Conservation (phyloP, 2,888 invertebrate genomes). For the Ferdinandea cuprea region DNA sequence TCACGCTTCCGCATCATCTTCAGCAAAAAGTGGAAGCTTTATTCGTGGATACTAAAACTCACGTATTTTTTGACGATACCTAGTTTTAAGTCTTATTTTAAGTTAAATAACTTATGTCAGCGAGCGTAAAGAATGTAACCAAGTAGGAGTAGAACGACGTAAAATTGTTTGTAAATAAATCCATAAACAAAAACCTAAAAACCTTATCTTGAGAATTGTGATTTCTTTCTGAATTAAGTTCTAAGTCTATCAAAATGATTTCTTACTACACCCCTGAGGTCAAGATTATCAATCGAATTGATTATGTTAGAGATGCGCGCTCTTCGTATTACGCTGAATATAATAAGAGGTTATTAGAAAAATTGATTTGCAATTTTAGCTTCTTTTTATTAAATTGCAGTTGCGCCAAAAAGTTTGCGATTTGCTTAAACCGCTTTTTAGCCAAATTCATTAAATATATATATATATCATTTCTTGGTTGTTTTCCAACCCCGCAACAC, state of each 20-base stretch:
- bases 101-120: slow-evolving; percentile 5
- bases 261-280: no score
- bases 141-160: neutral
- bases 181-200: slow-evolving; percentile 26
- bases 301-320: no score
- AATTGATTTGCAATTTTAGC: no score
- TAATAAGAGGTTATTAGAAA: no score
- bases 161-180: neutral
- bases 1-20: slow-evolving; percentile 76
- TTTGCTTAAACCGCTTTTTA: neutral
- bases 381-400: no score
- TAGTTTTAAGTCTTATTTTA: slow-evolving; percentile 20
- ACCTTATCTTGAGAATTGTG: neutral
- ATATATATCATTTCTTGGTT: neutral
- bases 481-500: slow-evolving; percentile 16
- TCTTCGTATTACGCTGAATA: no score
- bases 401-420: no score
- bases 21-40: slow-evolving; percentile 66
- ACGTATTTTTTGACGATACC: neutral
- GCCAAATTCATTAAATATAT: neutral
- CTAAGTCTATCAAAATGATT: neutral
- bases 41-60: slow-evolving; percentile 32
- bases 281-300: no score
- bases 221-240: neutral
- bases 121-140: neutral